Evolutionary conservation across 2,113 vertebrate species (phyloP).

Genomic region (Willisornis vidua): DNA sequence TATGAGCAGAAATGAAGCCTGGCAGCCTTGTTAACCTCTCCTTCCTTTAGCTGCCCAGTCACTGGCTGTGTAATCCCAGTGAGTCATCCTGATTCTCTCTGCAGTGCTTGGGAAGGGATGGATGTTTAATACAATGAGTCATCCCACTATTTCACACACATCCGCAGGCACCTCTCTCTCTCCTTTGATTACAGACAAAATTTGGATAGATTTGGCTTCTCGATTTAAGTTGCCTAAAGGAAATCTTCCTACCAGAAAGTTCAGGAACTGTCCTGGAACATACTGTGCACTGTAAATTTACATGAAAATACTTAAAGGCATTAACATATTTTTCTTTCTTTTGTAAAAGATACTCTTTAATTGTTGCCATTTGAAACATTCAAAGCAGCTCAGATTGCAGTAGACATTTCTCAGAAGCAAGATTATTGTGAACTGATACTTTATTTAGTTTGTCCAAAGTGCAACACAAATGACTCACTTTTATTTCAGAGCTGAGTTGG

Average conservation of each 20-base stretch:
- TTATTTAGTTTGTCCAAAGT: background rate
- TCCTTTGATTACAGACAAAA: background rate
- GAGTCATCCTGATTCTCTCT: constrained; percentile 12
- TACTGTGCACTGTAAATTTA: background rate
- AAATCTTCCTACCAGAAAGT: background rate
- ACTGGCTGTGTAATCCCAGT: background rate
- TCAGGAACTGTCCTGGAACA: background rate
- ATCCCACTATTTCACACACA: background rate
- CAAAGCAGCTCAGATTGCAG: background rate
- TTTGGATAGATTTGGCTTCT: background rate
- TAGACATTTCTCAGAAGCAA: background rate
- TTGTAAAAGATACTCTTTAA: background rate
- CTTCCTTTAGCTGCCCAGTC: background rate
- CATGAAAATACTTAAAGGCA: background rate
- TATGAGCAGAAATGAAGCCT: background rate
- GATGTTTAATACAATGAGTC: background rate
- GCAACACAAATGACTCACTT: background rate
- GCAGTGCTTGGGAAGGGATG: background rate
- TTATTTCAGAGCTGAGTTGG: background rate
- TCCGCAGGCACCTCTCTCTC: background rate
- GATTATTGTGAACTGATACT: background rate
- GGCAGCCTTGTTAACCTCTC: background rate
- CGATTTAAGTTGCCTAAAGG: background rate
- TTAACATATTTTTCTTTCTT: background rate
- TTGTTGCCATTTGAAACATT: background rate